phyloP scores from a whole-genome alignment of 2,113 vertebrate species.

The Glaucidium brasilianum region DNA sequence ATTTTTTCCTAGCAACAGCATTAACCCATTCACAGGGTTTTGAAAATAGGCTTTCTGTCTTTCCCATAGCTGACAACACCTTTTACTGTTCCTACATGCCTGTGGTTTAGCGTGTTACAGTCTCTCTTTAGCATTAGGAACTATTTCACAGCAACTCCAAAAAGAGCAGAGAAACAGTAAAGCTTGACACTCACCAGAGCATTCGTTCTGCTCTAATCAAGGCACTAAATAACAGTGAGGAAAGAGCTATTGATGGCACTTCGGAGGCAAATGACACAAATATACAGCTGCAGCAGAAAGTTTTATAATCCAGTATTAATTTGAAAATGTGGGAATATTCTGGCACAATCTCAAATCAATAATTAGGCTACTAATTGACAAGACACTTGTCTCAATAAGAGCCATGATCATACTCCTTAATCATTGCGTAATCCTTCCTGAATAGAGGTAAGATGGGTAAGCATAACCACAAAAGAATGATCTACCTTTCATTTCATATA shows the following conservation, averaged over 20 bases:
- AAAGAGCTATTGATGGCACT: neutral
- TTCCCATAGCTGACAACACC: neutral
- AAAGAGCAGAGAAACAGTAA: neutral
- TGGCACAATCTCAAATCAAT: neutral
- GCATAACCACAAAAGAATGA: neutral
- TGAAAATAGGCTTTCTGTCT: neutral
- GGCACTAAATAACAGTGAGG: neutral
- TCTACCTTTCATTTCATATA: neutral
- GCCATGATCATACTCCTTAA: neutral
- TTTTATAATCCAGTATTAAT: neutral
- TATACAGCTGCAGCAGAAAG: neutral
- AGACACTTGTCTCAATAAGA: neutral
- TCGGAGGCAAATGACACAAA: neutral
- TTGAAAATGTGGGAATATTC: neutral
- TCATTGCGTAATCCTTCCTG: neutral
- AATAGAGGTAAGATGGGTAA: neutral
- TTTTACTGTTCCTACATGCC: neutral
- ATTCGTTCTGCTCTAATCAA: neutral
- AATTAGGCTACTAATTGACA: neutral
- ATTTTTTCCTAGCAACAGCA: slow-evolving; percentile 35
- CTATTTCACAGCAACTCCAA: neutral
- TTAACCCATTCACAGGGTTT: slow-evolving; percentile 36
- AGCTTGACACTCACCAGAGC: rapidly evolving
- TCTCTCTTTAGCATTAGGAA: neutral
- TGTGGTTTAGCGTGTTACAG: neutral